Evolutionary conservation across 2,797 vertebrate species (phyloP), one percentile per base, ranked within the genome.

Genomic region (Taeniopygia guttata): DNA sequence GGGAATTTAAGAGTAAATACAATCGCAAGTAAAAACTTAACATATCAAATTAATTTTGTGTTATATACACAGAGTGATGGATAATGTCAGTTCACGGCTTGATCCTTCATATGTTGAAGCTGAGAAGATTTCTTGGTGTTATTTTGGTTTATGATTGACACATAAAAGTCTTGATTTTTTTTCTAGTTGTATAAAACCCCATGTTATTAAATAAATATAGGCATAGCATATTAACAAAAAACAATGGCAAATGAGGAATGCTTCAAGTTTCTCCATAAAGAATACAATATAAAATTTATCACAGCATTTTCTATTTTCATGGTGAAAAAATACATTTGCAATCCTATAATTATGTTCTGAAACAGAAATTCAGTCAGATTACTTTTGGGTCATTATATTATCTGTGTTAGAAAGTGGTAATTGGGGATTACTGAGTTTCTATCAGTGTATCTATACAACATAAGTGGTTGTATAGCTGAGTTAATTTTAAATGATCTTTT

Each of bases 1-100:
- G 36, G 55, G 54, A 23, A 83, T 84, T 95, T 86, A 88, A 55
- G 52, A 90, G 84, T 78, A 92, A 96, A 86, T 88, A 66, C 54
- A 34, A 69, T 46, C 48, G 40, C 11, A 69, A 86, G 51, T 56
- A 48, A 25, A 91, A 89, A 92, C 85, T 92, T 92, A 79, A 89
- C 83, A 68, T 64, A 91, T 54, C 54, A 89, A 60, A 90, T 94
- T 90, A 89, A 73, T 90, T 72, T 93, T 92, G 51, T 84, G 46
- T 80, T 94, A 29, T 74, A 36, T 18, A 63, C 18, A 76, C 15
- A 38, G 7, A 46, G 10, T 66, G 86, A 92, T 56, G 49, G 49
- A 74, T 74, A 79, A 54, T 70, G 45, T 81, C 56, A 82, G 0
- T 91, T 84, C 62, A 70, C 63, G 58, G 25, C 56, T 94, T 90